phyloP scores from a whole-genome alignment of 2,888 invertebrate genomes.

The Celastrina argiolus region DNA sequence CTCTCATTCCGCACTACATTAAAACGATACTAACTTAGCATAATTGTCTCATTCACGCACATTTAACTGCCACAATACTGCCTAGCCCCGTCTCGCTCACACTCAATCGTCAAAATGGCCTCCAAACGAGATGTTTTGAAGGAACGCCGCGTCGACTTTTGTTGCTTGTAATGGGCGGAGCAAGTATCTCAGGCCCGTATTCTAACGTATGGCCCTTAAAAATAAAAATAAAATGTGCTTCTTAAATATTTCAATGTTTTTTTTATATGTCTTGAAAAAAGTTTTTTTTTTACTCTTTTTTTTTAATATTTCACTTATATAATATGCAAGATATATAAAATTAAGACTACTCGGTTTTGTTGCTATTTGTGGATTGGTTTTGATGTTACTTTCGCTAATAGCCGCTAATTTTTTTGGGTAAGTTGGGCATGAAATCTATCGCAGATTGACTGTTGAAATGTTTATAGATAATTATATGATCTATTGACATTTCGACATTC shows the following conservation, averaged over 20 bases:
- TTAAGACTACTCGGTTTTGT: no score
- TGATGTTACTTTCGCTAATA: no score
- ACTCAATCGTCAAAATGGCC: conserved; percentile 76
- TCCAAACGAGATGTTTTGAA: conserved; percentile 79
- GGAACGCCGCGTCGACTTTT: conserved; percentile 76
- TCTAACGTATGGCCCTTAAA: conserved; percentile 30
- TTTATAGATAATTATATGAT: no score
- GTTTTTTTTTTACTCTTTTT: no score
- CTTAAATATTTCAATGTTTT: background rate
- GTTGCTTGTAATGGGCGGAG: conserved; percentile 77
- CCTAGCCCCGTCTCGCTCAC: conserved; percentile 58
- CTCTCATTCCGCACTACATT: conserved; percentile 52
- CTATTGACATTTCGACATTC: no score
- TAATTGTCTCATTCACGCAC: conserved; percentile 76
- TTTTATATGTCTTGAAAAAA: no score
- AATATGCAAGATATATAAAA: no score
- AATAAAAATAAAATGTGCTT: background rate
- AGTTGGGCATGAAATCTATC: no score
- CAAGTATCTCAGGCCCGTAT: conserved; percentile 64
- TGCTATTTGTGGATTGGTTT: no score
- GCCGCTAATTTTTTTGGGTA: no score
- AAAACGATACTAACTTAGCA: conserved; percentile 74
- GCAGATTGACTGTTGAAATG: no score
- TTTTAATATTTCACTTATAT: no score
- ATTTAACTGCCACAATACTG: conserved; percentile 49